Percentiles rank a stretch among this genome's conserved stretches.
These are phyloP conservation scores for Eolophus roseicapilla DNA, from an alignment of 2,113 vertebrate species.

Conservation along the genomic window DNA sequence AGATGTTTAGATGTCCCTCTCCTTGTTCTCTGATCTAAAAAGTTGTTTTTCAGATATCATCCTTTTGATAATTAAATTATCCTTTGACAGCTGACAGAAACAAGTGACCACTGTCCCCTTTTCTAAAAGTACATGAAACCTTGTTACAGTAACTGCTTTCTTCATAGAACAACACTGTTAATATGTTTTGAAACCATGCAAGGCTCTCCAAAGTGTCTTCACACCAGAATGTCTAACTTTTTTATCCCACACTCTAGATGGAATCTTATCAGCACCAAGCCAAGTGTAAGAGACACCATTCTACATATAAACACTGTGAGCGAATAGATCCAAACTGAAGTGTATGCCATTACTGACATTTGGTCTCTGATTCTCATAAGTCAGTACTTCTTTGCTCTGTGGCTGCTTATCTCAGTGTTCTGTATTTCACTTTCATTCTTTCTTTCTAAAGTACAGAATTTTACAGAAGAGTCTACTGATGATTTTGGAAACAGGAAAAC, in stretches of 20 bases:
- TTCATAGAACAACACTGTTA: background rate
- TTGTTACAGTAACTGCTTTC: background rate
- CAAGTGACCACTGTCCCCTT: background rate
- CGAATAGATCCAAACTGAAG: background rate
- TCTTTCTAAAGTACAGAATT: background rate
- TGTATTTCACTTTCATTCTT: background rate
- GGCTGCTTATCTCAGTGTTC: background rate
- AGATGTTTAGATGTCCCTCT: background rate
- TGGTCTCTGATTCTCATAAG: background rate
- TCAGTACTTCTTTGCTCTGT: background rate
- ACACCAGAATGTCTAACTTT: background rate
- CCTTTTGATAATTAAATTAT: background rate
- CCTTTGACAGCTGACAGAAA: background rate
- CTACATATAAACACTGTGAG: background rate
- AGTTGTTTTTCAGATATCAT: background rate
- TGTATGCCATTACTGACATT: background rate
- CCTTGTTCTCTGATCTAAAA: background rate
- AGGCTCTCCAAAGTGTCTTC: background rate
- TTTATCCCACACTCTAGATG: background rate
- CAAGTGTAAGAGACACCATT: rapidly evolving
- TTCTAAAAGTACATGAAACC: background rate
- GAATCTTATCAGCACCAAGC: background rate
- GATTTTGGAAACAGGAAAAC: background rate
- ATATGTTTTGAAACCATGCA: background rate
- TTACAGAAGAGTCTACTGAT: background rate